Percentiles rank a stretch among this genome's conserved stretches.
These are phyloP conservation scores for Akabosia matsudoensis DNA, from an alignment of 1,140 invertebrate genomes.

Conservation along the genomic window DNA sequence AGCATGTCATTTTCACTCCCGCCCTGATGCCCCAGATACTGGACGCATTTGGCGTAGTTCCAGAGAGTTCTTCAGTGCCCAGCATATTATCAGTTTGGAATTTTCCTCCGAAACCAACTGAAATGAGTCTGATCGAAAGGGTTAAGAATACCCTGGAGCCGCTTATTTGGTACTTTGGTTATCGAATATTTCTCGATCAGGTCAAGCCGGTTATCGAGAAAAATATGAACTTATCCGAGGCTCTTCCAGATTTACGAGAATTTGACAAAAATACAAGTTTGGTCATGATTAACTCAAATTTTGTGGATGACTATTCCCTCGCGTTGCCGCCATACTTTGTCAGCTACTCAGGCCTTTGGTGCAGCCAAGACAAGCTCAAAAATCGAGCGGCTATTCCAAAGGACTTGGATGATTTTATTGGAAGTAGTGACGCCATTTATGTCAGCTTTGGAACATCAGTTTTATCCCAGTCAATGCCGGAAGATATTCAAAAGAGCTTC, in stretches of 20 bases:
- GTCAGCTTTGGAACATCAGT: constrained; percentile 3
- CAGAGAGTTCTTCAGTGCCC: background rate
- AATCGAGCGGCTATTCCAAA: background rate
- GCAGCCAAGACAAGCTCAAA: constrained; percentile 5
- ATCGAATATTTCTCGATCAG: background rate
- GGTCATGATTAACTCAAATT: background rate
- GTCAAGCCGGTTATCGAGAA: background rate
- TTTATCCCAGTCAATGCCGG: background rate
- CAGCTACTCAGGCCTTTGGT: background rate
- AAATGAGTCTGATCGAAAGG: background rate
- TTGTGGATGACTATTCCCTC: background rate
- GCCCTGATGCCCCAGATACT: background rate
- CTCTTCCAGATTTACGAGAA: background rate
- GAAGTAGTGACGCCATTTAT: constrained; percentile 1
- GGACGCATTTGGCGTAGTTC: background rate
- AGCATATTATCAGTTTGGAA: background rate
- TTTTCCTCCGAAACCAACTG: background rate
- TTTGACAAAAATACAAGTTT: background rate
- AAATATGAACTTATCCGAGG: background rate
- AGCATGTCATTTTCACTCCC: background rate
- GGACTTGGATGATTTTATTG: background rate
- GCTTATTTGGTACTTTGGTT: background rate
- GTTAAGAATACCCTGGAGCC: background rate
- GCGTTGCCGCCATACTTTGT: background rate
- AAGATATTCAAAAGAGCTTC: background rate